Base-by-base conservation (phyloP, 1,140 invertebrate genomes). In the Colletes latitarsis region DNA sequence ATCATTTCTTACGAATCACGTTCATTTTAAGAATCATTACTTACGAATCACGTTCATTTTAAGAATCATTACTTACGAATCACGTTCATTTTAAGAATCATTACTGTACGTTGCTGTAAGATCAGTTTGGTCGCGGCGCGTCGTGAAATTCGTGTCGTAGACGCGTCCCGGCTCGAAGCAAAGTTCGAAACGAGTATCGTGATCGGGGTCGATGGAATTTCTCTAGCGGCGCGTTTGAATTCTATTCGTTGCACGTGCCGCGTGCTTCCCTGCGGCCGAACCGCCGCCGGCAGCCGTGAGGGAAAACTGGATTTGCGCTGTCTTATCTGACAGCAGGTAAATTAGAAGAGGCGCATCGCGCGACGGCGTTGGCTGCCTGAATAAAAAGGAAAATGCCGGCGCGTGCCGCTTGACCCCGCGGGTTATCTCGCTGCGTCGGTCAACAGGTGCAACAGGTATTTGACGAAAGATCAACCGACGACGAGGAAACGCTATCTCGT, bases 371-470 rank as follows among this genome's bases (percentile, higher is more conserved):
- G 3, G 58, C 14, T 15, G 19, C 15, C 8, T 62, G 49, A 12
- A 52, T 46, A 55, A 57, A 49, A 57, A 64, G 70, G 53, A 58
- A 84, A 73, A 83, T 79, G 58, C 55, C 63, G 82, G 71, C 76
- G 77, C 83, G 83, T 84, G 83, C 82, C 82, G 52, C 4, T 64
- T 73, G 82, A 84, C 70, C 70, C 66, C 41, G 64, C 30, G 14
- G 76, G 60, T 79, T 79, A 72, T 70, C 62, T 68, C 49, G 30
- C 15, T 43, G 21, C 49, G 57, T 60, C 43, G 82, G 82, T 80
- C 69, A 70, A 78, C 82, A 84, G 82, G 82, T 84, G 82, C 74
- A 73, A 43, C 60, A 68, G 57, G 66, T 60, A 57, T 83, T 83
- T 62, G 68, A 73, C 55, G 81, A 78, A 78, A 72, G 81, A 83